phyloP scores from a whole-genome alignment of 30 jellyfish, hydroid and myxozoan genomes.

The Morbakka virulenta region DNA sequence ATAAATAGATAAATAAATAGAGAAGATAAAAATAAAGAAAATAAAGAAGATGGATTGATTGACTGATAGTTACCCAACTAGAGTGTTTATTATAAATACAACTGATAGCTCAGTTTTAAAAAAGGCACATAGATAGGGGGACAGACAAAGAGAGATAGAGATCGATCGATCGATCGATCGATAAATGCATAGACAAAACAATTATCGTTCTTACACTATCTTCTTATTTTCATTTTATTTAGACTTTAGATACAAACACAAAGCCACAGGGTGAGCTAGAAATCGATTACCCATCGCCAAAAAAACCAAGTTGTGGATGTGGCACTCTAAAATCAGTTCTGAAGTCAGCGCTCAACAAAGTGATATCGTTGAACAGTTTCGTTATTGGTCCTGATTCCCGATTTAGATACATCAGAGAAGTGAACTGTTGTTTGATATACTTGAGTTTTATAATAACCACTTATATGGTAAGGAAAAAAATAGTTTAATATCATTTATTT shows the following conservation, averaged over 20 bases:
- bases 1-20: no score
- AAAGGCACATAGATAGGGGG: no score
- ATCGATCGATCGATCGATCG: no score
- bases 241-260: background rate
- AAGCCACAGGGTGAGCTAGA: background rate
- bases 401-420: conserved; percentile 12
- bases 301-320: no score
- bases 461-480: conserved; percentile 64
- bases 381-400: conserved; percentile 40
- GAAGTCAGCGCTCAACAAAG: background rate
- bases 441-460: conserved; percentile 48
- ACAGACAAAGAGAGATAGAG: no score
- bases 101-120: no score
- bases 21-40: no score
- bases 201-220: background rate
- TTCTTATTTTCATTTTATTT: background rate
- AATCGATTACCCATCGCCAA: background rate
- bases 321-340: background rate
- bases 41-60: no score
- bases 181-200: background rate
- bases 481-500: background rate
- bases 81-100: no score
- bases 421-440: conserved; percentile 40
- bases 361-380: conserved; percentile 32
- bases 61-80: no score